phyloP scores from a whole-genome alignment of 2,113 vertebrate species.

The Melozone crissalis region DNA sequence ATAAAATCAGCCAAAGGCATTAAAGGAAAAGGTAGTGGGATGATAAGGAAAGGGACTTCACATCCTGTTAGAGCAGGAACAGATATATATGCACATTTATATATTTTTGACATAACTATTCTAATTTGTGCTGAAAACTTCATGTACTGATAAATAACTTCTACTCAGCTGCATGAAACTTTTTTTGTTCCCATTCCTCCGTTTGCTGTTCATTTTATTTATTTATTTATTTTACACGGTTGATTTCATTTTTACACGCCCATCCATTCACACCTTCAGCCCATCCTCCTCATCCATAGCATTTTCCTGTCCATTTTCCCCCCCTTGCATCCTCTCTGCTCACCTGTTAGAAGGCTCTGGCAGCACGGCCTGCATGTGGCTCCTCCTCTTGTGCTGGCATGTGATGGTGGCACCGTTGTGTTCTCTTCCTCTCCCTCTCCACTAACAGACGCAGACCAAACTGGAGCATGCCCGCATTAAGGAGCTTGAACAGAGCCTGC shows the following conservation, averaged over 20 bases:
- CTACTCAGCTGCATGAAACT: slow-evolving; percentile 79
- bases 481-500: slow-evolving; percentile 99
- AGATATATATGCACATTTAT: not conserved
- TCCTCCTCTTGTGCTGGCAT: slow-evolving; percentile 90
- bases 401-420: slow-evolving; percentile 99
- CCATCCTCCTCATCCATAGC: slow-evolving; percentile 47
- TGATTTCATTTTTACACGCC: not conserved
- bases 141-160: slow-evolving; percentile 75
- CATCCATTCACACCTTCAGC: slow-evolving; percentile 47
- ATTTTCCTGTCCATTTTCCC: slow-evolving; percentile 37
- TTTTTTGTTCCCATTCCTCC: slow-evolving; percentile 45
- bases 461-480: slow-evolving; percentile 99
- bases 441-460: slow-evolving; percentile 99
- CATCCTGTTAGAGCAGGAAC: slow-evolving; percentile 15
- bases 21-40: not conserved
- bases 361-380: slow-evolving; percentile 86
- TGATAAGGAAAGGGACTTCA: not conserved
- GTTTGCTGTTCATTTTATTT: not conserved
- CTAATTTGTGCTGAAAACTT: slow-evolving; percentile 79
- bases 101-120: slow-evolving; percentile 63
- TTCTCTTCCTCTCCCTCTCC: slow-evolving; percentile 97
- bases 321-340: slow-evolving; percentile 64
- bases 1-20: not conserved
- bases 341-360: slow-evolving; percentile 74
- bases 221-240: not conserved